Conservation (phyloP, 2,888 invertebrate genomes). For the Anorthoa munda region DNA sequence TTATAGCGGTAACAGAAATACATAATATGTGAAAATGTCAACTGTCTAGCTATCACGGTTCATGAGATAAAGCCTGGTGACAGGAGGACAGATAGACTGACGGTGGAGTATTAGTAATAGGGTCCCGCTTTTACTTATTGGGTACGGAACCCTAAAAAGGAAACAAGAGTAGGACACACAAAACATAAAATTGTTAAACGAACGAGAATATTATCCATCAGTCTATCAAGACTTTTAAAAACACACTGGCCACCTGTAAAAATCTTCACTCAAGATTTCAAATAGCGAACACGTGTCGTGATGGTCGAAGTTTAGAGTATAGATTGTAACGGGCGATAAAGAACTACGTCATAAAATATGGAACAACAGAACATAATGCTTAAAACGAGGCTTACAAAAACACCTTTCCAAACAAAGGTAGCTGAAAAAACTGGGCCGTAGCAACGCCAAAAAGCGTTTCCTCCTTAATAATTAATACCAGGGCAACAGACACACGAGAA, state of each 20-base stretch:
- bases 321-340: neutral
- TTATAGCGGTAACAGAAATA: too few species aligned
- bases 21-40: too few species aligned
- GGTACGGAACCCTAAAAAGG: too few species aligned
- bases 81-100: too few species aligned
- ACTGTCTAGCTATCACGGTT: too few species aligned
- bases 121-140: too few species aligned
- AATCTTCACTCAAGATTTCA: neutral
- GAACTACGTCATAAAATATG: neutral
- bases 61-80: too few species aligned
- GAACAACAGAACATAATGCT: neutral
- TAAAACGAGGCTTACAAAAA: neutral
- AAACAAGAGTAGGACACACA: neutral
- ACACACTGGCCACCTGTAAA: neutral
- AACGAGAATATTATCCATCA: neutral
- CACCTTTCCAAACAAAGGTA: neutral
- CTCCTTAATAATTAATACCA: conserved; percentile 27
- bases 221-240: neutral
- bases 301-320: neutral
- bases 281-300: neutral
- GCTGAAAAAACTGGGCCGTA: neutral
- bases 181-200: neutral
- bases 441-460: neutral
- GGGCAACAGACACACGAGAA: conserved; percentile 25
- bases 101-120: too few species aligned